Base-by-base conservation (phyloP, 64 coral and sea anemone genomes). In the Stichodactyla mertensii region DNA sequence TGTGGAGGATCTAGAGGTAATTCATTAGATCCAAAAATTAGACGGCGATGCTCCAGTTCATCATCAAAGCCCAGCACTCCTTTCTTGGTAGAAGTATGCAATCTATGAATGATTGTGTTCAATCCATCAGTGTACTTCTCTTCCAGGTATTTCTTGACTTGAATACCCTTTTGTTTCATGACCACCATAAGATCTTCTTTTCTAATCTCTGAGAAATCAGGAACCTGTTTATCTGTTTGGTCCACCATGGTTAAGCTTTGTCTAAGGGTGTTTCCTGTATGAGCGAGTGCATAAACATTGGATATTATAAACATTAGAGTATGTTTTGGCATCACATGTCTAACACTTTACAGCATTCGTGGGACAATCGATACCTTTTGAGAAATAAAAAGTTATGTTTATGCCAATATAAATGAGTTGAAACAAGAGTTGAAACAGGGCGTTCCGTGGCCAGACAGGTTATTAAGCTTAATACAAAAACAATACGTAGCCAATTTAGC, bases 11-110 rank as follows among this genome's bases (percentile, higher is more conserved):
- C 77, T 26, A 93, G 86, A 45, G 94, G 94, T 16, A 90, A 88
- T 55, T 55, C 27, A 27, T 93, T 97, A 12, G 77, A 79, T 18
- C 94, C 94, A 93, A 90, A 97, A 13, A 77, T 80, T 66, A 74
- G 15, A 23, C 74, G 87, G 20, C 94, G 85, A 84, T 89, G 88
- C n/a, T 28, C 28, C 4, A 93, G 54, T 52, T 57, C 88, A 4
- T 97, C 88, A 6, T 83, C 22, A 69, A 97, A 88, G 11, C 94
- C 94, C 89, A 93, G 93, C 10, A 97, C 66, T 16, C 94, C 94
- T 69, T 93, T 92, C 79, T 78, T 92, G 11, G 85, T 81, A 14
- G 94, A 97, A 57, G 94, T 97, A 52, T 90, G 94, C 55, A 97
- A 78, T 9, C 90, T 64, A 0, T 89, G 91, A 56, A 93, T 92